Conservation (phyloP, 1,140 invertebrate genomes). For the Onthophagus taurus region DNA sequence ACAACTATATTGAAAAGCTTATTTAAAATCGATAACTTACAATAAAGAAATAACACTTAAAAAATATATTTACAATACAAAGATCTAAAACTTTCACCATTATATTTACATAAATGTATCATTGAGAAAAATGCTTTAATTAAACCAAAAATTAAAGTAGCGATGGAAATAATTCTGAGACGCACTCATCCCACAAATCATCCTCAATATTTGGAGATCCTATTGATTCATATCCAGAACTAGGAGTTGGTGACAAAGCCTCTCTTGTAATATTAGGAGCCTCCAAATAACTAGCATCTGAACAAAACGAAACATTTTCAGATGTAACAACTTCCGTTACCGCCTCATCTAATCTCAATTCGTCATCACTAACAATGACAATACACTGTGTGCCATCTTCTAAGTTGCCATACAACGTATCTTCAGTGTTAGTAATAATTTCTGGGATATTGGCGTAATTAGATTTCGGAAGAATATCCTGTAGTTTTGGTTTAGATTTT, state of each 20-base stretch:
- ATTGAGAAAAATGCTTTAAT: too few species aligned
- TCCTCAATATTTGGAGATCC: conserved; percentile 30
- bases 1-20: too few species aligned
- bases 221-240: conserved; percentile 34
- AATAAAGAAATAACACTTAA: too few species aligned
- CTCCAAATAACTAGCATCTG: background rate
- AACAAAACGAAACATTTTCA: background rate
- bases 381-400: conserved; percentile 62
- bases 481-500: conserved; percentile 30
- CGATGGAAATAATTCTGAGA: conserved; percentile 34
- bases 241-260: conserved; percentile 10
- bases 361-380: conserved; percentile 57
- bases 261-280: background rate
- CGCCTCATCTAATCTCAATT: conserved; percentile 42
- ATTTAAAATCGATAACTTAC: too few species aligned
- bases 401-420: conserved; percentile 54
- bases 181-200: conserved; percentile 28
- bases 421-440: conserved; percentile 19
- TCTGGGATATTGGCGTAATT: conserved; percentile 24
- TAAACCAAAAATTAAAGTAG: conserved; percentile 24
- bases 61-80: too few species aligned
- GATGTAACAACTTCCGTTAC: conserved; percentile 29
- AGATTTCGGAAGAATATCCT: conserved; percentile 30
- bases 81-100: too few species aligned
- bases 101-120: too few species aligned